phyloP scores from a whole-genome alignment of 2,113 vertebrate species.

The Gavia stellata region DNA sequence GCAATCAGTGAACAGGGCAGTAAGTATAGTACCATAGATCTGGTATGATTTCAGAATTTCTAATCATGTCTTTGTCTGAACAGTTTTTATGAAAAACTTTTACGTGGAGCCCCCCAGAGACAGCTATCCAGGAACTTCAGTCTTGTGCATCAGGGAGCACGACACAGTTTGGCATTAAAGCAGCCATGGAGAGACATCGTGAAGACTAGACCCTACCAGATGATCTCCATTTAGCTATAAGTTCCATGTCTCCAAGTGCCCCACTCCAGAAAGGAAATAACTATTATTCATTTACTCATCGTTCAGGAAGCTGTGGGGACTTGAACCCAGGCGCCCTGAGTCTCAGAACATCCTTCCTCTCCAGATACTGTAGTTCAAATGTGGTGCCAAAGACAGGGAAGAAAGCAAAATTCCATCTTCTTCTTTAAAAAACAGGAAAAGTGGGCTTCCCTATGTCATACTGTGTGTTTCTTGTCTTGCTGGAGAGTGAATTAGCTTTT shows the following conservation, averaged over 20 bases:
- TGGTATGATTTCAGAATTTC: background rate
- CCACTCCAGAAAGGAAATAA: background rate
- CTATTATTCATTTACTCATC: background rate
- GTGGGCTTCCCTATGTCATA: background rate
- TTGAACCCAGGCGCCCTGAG: background rate
- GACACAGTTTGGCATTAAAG: background rate
- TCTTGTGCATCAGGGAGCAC: background rate
- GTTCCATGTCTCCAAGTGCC: background rate
- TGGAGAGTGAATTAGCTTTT: background rate
- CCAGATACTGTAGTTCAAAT: background rate
- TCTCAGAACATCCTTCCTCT: conserved; percentile 29
- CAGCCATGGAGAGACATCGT: background rate
- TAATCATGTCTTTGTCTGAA: background rate
- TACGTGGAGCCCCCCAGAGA: fast-evolving
- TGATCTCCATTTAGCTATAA: background rate
- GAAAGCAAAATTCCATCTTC: background rate
- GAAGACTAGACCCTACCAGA: background rate
- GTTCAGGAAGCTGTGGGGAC: background rate
- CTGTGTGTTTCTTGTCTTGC: background rate
- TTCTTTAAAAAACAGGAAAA: conserved; percentile 14
- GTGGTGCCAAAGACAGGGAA: background rate
- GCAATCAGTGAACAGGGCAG: background rate
- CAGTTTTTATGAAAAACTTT: fast-evolving
- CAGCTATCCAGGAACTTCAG: background rate
- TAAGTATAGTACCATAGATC: background rate